Percentiles rank a stretch among this genome's conserved stretches.
Conservation (phyloP, 2,797 vertebrate species). For the Hippoglossus hippoglossus region DNA sequence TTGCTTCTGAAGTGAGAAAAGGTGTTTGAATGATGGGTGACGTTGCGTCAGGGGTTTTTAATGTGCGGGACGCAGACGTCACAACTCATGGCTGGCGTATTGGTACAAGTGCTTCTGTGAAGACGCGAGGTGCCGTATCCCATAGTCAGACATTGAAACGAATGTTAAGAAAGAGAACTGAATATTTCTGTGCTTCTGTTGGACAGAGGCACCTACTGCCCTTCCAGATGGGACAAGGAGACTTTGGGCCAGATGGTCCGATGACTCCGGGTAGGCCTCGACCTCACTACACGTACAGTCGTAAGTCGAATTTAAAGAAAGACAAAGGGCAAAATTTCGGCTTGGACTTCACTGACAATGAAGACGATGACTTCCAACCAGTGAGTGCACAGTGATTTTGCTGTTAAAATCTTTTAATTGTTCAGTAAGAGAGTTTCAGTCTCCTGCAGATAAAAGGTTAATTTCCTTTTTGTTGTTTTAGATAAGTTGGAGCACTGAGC, state of each 20-base stretch:
- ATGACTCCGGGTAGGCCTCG: slow-evolving; percentile 58
- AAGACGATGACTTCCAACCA: slow-evolving; percentile 68
- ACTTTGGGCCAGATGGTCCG: slow-evolving; percentile 55
- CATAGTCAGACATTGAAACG: too few species aligned
- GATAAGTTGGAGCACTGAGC: slow-evolving; percentile 56
- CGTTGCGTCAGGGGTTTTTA: too few species aligned
- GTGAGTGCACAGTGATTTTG: slow-evolving; percentile 50
- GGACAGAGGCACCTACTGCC: slow-evolving; percentile 85
- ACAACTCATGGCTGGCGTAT: too few species aligned
- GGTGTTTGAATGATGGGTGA: too few species aligned
- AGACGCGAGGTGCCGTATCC: too few species aligned
- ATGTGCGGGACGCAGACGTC: too few species aligned
- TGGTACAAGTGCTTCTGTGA: too few species aligned
- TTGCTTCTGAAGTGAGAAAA: too few species aligned
- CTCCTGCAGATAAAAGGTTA: background rate
- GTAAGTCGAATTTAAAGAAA: slow-evolving; percentile 65
- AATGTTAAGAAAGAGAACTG: background rate
- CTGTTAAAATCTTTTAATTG: background rate
- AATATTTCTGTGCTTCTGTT: slow-evolving; percentile 48
- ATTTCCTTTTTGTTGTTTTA: slow-evolving; percentile 28
- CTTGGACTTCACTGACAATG: slow-evolving; percentile 76
- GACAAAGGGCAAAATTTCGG: slow-evolving; percentile 28
- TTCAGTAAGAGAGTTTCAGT: background rate
- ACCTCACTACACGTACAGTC: slow-evolving; percentile 76
- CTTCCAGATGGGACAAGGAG: slow-evolving; percentile 73